Evolutionary conservation across 2,797 vertebrate species (phyloP).

Genomic region (Sebastes minor): DNA sequence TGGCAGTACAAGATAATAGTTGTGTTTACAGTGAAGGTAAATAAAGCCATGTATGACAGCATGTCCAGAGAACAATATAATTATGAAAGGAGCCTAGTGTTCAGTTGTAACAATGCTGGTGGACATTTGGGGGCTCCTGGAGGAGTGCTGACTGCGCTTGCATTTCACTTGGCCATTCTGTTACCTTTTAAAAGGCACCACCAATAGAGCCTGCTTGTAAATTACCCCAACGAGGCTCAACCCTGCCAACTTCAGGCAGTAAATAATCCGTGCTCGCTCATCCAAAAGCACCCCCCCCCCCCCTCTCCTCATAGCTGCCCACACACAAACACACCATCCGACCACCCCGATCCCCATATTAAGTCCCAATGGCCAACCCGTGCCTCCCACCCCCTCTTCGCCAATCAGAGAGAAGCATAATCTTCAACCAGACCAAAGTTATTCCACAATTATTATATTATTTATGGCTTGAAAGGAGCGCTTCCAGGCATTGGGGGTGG

Average conservation of each 20-base stretch:
- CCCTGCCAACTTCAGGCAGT: slow-evolving; percentile 79
- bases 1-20: slow-evolving; percentile 18
- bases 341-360: slow-evolving; percentile 48
- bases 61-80: slow-evolving; percentile 35
- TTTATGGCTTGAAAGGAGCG: slow-evolving; percentile 64
- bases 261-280: slow-evolving; percentile 77
- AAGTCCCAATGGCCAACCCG: slow-evolving; percentile 49
- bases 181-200: slow-evolving; percentile 80
- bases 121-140: slow-evolving; percentile 54
- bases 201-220: slow-evolving; percentile 78
- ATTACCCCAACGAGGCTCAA: slow-evolving; percentile 77
- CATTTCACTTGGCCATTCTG: slow-evolving; percentile 77
- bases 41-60: slow-evolving; percentile 8
- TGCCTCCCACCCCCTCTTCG: slow-evolving; percentile 63
- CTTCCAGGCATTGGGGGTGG: slow-evolving; percentile 68
- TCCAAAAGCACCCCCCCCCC: slow-evolving; percentile 61
- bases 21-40: slow-evolving; percentile 21
- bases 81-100: slow-evolving; percentile 36
- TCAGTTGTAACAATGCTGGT: slow-evolving; percentile 37
- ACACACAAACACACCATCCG: slow-evolving; percentile 61
- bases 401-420: slow-evolving; percentile 72
- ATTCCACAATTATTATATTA: slow-evolving; percentile 75
- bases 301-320: slow-evolving; percentile 23
- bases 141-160: slow-evolving; percentile 69
- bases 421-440: slow-evolving; percentile 65